Evolutionary conservation across 1,140 invertebrate genomes (phyloP), one percentile per base, ranked within the genome.

Genomic region (Zeugodacus cucurbitae): DNA sequence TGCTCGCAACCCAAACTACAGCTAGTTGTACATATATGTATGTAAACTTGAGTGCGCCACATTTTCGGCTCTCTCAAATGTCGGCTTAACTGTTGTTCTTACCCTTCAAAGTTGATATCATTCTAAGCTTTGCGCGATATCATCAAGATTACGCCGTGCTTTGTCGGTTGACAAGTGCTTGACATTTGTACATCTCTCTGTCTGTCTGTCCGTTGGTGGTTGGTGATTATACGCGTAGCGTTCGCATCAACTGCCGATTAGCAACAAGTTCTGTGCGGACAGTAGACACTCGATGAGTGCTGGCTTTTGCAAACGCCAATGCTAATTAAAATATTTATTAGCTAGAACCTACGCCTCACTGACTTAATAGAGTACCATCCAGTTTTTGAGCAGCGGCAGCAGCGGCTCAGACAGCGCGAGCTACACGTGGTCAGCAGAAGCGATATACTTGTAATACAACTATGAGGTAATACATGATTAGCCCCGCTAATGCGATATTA

Each of bases 271-370:
- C 26, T 82, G 41, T 26, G 74, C 17, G 26, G 8, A 82, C n/a
- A 26, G 44, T 48, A 54, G 44, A 34, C 26, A 34, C 26, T 48
- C 48, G 34, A 22, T 54, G 17, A 54, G 1, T 54, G 14, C 2
- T 54, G 48, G 37, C 74, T 54, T 82, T 82, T 54, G 74, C 48
- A 82, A 82, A 29, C 41, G 22, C 74, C 1, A 82, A 29, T 82
- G n/a, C 74, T 82, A 82, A 48, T 82, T 44, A 82, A 82, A 82
- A 82, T 82, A 34, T 48, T 54, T 54, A 82, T 82, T 82, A 26
- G 41, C 41, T 29, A 22, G 74, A 82, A 82, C 8, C 44, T 82
- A 82, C n/a, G 41, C 74, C 74, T 29, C 74, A 26, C 74, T 82
- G 74, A 17, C 74, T 82, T 82, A 48, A 48, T 54, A 29, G 74